Percentiles rank a stretch among this genome's conserved stretches.
phyloP scores from a whole-genome alignment of 2,888 invertebrate genomes.

The Scaptomyza cyrtandrae region DNA sequence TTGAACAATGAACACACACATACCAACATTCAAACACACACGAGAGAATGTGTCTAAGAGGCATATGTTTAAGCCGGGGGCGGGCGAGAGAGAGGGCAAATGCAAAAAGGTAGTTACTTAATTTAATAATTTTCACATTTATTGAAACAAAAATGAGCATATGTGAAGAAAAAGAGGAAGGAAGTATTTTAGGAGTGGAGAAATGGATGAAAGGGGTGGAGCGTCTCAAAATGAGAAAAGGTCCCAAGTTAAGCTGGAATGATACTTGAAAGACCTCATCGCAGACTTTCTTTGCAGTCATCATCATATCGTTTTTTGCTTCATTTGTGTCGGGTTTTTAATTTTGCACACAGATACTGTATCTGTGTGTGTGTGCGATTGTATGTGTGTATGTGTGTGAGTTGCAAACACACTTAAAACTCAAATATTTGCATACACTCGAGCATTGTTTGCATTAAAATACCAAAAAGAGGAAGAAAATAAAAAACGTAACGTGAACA shows the following conservation, averaged over 20 bases:
- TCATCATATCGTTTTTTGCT: conserved; percentile 54
- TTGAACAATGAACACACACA: conserved; percentile 40
- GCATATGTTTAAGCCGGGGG: conserved; percentile 34
- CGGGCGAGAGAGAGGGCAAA: conserved; percentile 12
- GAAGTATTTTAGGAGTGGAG: neutral
- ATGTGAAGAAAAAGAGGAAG: conserved; percentile 17
- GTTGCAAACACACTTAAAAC: conserved; percentile 80
- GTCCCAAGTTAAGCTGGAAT: neutral
- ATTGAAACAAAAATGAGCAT: conserved; percentile 71
- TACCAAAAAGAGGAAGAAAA: conserved; percentile 61
- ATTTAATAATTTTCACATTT: conserved; percentile 81
- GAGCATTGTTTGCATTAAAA: conserved; percentile 81
- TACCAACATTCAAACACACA: neutral
- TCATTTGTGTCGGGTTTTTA: conserved; percentile 79
- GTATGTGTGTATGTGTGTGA: conserved; percentile 49
- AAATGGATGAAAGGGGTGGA: neutral
- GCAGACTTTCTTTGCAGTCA: conserved; percentile 37
- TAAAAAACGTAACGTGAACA: conserved; percentile 17
- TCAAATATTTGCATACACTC: conserved; percentile 82
- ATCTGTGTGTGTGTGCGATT: conserved; percentile 16
- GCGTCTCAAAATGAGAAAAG: neutral
- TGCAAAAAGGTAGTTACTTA: conserved; percentile 67
- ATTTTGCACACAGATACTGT: conserved; percentile 53
- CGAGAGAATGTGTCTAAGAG: conserved; percentile 6
- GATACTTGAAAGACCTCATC: conserved; percentile 1